Percentiles rank a stretch among this genome's conserved stretches.
These are phyloP conservation scores for Eleginops maclovinus DNA, from an alignment of 2,113 vertebrate species.

Conservation along the genomic window DNA sequence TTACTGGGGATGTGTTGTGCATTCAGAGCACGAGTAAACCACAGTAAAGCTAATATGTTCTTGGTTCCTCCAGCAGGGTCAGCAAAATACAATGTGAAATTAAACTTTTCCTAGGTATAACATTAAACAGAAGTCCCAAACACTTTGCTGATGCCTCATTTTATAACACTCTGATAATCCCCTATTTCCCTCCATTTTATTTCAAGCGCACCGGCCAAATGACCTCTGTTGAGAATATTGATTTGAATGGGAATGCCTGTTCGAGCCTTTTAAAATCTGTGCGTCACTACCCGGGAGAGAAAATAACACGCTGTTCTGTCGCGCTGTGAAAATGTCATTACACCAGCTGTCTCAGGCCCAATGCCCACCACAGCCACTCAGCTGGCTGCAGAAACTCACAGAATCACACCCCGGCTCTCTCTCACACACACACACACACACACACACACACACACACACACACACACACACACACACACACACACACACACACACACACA, in stretches of 20 bases:
- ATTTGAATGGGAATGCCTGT: conserved; percentile 60
- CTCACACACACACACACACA: neutral
- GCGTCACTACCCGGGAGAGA: conserved; percentile 49
- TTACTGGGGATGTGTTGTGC: neutral
- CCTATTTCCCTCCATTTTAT: conserved; percentile 25
- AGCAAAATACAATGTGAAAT: conserved; percentile 2
- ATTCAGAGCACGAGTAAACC: neutral
- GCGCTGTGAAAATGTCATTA: conserved; percentile 79
- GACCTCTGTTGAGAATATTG: conserved; percentile 61
- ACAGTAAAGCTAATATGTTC: neutral
- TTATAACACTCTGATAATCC: conserved; percentile 41
- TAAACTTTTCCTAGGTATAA: conserved; percentile 18
- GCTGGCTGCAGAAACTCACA: conserved; percentile 64
- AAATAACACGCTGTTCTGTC: conserved; percentile 66
- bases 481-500: too few relatives aligned
- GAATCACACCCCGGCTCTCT: conserved; percentile 26
- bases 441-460: too few relatives aligned
- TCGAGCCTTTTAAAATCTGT: conserved; percentile 56
- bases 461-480: too few relatives aligned
- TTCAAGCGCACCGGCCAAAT: conserved; percentile 29
- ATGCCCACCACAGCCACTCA: conserved; percentile 61
- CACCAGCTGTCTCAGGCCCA: conserved; percentile 75
- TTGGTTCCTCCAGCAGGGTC: neutral
- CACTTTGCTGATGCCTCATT: conserved; percentile 29
- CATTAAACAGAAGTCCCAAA: conserved; percentile 22